Base-by-base conservation (phyloP, 2,888 invertebrate species). In the Spialia ferax region DNA sequence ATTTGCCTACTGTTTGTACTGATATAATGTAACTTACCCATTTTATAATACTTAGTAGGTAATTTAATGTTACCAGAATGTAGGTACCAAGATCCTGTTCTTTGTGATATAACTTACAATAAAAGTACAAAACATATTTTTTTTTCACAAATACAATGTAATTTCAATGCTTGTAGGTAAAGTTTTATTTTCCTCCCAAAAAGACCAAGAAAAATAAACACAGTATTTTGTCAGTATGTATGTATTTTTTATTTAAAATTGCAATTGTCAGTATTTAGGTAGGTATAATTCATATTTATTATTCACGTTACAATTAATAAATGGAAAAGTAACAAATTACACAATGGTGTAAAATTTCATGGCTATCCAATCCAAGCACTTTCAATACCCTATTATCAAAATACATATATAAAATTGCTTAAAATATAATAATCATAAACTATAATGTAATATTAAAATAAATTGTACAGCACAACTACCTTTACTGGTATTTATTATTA, bases 161-260 rank as follows among this genome's bases (percentile, higher is more conserved):
- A 18, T 18, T 15, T 18, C 18, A 18, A 45, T 45, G 18, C 45
- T 45, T 42, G 42, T 42, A 42, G n/a, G n/a, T 7, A 4, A 15
- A 45, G 18, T 45, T 13, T 50, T 22, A 50, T 50, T 50, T 22
- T 13, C 22, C 22, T 50, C 52, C 23, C 13, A 26, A 42, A 42
- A 42, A 6, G n/a, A 42, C 5, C 1, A 26, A 7, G 3, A 18
- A 54, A 22, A 26, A 54, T 26, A 62, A 35, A 50, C 29, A 62
- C 18, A 38, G 8, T 23, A 23, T 15, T 5, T 20, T 15, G n/a
- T n/a, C n/a, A 10, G 7, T 8, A 32, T 26, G 10, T 23, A 52
- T 50, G 52, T 62, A n/a, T 6, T 52, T 62, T 42, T 62, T 62
- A 62, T 62, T 62, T 18, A 35, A 13, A 52, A 62, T 62, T 62